Percentiles rank a stretch among this genome's conserved stretches.
Conservation (phyloP, 1,140 invertebrate species). For the Lepidotrigona ventralis region DNA sequence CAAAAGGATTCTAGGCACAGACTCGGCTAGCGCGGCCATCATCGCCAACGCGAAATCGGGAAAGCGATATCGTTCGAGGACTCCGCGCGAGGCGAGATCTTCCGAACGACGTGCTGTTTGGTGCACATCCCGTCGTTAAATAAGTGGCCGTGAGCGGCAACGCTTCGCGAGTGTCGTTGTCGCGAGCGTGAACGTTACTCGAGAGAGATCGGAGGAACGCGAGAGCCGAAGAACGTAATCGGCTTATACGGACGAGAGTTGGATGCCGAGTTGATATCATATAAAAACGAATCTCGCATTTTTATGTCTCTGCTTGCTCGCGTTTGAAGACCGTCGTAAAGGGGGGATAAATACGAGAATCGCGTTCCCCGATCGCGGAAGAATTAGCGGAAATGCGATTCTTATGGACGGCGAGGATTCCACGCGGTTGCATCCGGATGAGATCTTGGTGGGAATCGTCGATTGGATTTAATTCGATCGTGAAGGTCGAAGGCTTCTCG, state of each 20-base stretch:
- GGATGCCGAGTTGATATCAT: slow-evolving; percentile 51
- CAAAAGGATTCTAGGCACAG: slow-evolving; percentile 40
- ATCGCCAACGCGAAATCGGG: not conserved
- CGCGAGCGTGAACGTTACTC: slow-evolving; percentile 26
- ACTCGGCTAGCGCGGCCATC: not conserved
- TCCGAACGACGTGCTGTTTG: not conserved
- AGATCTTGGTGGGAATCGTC: not conserved
- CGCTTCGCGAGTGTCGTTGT: slow-evolving; percentile 24
- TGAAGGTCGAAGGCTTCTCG: slow-evolving; percentile 24
- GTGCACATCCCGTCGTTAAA: too few species aligned
- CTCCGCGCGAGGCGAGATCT: not conserved
- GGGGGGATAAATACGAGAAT: not conserved
- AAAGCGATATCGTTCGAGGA: slow-evolving; percentile 5
- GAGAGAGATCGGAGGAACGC: slow-evolving; percentile 45
- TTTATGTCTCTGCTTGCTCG: slow-evolving; percentile 5
- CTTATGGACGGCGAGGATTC: slow-evolving; percentile 19
- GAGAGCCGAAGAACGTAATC: slow-evolving; percentile 51
- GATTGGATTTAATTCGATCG: slow-evolving; percentile 28
- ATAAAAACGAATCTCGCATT: slow-evolving; percentile 53
- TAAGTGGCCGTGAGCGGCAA: too few species aligned
- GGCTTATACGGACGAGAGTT: slow-evolving; percentile 47
- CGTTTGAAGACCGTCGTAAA: slow-evolving; percentile 12
- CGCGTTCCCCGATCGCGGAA: not conserved
- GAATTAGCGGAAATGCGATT: slow-evolving; percentile 24
- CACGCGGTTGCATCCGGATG: too few species aligned